Base-by-base conservation (phyloP, 2,888 invertebrate species). In the Platerodrilus igneus region DNA sequence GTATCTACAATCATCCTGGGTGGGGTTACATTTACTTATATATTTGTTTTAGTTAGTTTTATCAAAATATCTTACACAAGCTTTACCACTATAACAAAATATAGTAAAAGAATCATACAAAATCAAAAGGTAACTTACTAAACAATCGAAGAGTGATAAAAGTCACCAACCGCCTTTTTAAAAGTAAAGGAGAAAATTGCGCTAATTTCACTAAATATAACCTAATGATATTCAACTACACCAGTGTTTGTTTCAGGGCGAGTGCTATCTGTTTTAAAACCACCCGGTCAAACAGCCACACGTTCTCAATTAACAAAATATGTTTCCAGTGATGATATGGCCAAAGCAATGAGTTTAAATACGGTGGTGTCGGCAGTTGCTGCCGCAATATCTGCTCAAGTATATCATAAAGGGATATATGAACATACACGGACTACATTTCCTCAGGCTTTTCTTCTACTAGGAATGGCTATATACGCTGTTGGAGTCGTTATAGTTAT, bases 291-390 rank as follows among this genome's bases (percentile, higher is more conserved):
- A 19, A 31, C 37, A 14, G 37, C 37, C 8, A 37, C 23, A 6
- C 51, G 66, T 34, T 65, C 67, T 5, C 37, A 63, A 35, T 59
- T 62, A n/a, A 66, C 66, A 2, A 67, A 67, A 56, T 48, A 63
- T n/a, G 66, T 67, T 4, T 55, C 62, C 2, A 51, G 57, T 32
- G 56, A 64, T 28, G 66, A 67, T 50, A 46, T 65, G 29, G 66
- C 66, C 10, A 67, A 66, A 54, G 61, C 65, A 3, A 62, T 64
- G 37, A 77, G 77, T 59, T 68, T 78, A 57, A 76, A 76, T 55
- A 77, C 76, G 47, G 74, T 78, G 62, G 73, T 74, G 11, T 76
- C 77, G 57, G 75, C 76, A 2, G 52, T 77, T 46, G 75, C 75
- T 5, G 74, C 76, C 1, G 72, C 75, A 29, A 64, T 76, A 32